phyloP scores from a whole-genome alignment of 2,797 vertebrate species.

The Amazonetta brasiliensis region DNA sequence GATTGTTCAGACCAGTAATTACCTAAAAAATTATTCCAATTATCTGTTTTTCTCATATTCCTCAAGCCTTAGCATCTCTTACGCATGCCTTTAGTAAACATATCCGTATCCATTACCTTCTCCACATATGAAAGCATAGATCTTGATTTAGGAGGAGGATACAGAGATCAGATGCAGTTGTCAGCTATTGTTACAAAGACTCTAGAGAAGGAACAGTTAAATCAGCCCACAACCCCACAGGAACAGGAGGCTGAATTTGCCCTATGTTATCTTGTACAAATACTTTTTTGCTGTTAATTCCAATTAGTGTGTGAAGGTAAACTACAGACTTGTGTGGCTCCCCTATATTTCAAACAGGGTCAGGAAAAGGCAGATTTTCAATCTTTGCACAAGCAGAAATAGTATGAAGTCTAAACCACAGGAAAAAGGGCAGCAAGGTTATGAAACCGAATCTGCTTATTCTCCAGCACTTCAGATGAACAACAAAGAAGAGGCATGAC shows the following conservation, averaged over 20 bases:
- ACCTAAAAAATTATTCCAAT: not conserved
- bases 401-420: not conserved
- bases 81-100: not conserved
- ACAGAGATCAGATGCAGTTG: not conserved
- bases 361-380: not conserved
- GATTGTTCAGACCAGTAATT: not conserved
- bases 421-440: not conserved
- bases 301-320: not conserved
- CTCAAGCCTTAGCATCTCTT: not conserved
- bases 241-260: not conserved
- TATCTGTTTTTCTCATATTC: slow-evolving; percentile 41
- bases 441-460: not conserved
- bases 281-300: not conserved
- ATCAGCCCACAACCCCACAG: not conserved
- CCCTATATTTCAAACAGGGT: not conserved
- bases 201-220: not conserved
- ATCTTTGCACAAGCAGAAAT: not conserved
- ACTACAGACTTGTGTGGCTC: not conserved
- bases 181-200: not conserved
- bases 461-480: not conserved
- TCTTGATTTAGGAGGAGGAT: slow-evolving; percentile 10
- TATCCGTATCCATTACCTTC: not conserved
- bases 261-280: not conserved
- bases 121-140: not conserved
- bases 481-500: not conserved